Percentiles rank a stretch among this genome's conserved stretches.
Conservation (phyloP, 2,113 vertebrate genomes). For the Rhegmatorhina hoffmannsi region DNA sequence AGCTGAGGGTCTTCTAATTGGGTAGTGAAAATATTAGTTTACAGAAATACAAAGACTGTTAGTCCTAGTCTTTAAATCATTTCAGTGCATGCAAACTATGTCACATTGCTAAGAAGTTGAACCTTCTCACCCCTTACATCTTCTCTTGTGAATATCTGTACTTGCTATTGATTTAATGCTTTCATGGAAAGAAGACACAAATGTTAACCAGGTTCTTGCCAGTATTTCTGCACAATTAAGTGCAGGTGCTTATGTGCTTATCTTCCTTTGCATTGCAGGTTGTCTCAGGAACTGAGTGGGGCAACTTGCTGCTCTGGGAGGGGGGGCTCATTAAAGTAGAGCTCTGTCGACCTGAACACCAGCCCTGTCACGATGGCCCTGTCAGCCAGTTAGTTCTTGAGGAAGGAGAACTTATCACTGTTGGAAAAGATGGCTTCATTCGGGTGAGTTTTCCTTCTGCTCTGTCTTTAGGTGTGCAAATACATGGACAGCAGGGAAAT, state of each 20-base stretch:
- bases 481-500: not conserved
- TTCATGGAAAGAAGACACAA: not conserved
- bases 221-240: not conserved
- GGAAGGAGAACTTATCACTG: constrained; percentile 87
- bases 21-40: not conserved
- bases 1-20: not conserved
- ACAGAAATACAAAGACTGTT: not conserved
- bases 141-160: not conserved
- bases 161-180: not conserved
- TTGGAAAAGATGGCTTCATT: constrained; percentile 87
- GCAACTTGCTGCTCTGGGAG: constrained; percentile 94
- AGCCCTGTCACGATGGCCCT: constrained; percentile 82
- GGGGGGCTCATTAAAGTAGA: constrained; percentile 89
- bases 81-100: not conserved
- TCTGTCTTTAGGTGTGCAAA: not conserved
- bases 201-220: not conserved
- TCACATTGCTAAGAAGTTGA: not conserved
- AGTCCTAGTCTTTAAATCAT: not conserved
- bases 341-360: constrained; percentile 76
- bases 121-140: not conserved
- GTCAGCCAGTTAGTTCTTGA: constrained; percentile 87
- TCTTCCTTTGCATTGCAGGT: constrained; percentile 76
- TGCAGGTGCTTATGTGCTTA: not conserved
- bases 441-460: constrained; percentile 77
- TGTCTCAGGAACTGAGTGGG: constrained; percentile 92